Base-by-base conservation (phyloP, 2,113 vertebrate genomes). In the Cynocephalus volans region DNA sequence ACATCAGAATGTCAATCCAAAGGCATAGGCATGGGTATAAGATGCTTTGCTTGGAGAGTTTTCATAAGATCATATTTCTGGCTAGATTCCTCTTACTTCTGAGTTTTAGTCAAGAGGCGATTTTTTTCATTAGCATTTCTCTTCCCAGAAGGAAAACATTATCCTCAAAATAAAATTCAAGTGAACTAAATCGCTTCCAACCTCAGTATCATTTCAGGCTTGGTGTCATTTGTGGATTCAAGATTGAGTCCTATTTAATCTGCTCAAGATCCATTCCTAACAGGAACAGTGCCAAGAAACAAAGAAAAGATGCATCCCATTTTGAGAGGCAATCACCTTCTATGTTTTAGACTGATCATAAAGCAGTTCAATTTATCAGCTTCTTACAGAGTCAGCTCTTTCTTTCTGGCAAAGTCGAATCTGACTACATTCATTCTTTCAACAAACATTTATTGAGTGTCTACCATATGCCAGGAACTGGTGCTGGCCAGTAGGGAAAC, bases 91-190 rank as follows among this genome's bases (percentile, higher is more conserved):
- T 95, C 75, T 97, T 96, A 92, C 94, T 96, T 91, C 82, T 82
- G 69, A 85, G 83, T 92, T 97, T 75, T 90, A 97, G 97, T 97
- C 9, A 6, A 92, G 76, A 96, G 92, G 83, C 1, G 19, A 93
- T 92, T 93, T 97, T 93, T 96, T 81, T 91, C 93, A 95, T 96
- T 97, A 91, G 77, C 90, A 41, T 96, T 93, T 93, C 88, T 95
- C 86, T 97, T 97, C 89, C 95, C 97, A 97, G 96, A 98, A 98
- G 92, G 97, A 97, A 98, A 97, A 97, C 83, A 96, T 98, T 97
- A 97, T 96, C 93, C 79, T 77, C 67, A 92, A 96, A 97, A 96
- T 98, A 97, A 97, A 97, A 97, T 83, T 94, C 86, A 91, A 97
- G 94, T 95, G 92, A 97, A 92, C 95, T 95, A 96, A 98, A 96